Percentiles rank a stretch among this genome's conserved stretches.
These are phyloP conservation scores for Daboia siamensis DNA, from an alignment of 2,113 vertebrate genomes.

Conservation along the genomic window DNA sequence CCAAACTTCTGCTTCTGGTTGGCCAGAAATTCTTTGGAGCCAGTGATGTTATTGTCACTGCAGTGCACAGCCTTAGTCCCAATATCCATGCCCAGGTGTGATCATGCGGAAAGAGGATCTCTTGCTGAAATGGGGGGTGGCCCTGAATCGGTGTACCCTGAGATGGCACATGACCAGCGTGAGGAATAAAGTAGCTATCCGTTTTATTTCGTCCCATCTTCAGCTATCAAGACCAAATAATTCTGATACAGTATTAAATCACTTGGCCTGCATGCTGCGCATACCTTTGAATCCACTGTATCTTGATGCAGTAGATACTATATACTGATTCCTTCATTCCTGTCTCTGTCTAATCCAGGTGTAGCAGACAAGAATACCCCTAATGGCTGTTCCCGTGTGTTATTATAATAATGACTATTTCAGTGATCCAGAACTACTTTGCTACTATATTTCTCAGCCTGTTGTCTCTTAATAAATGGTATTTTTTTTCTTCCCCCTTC, in stretches of 20 bases:
- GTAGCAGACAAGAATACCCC: constrained; percentile 38
- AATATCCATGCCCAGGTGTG: neutral
- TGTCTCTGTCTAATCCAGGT: constrained; percentile 35
- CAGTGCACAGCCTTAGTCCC: neutral
- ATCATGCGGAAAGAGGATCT: neutral
- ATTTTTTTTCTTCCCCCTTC: neutral
- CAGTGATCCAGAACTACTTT: neutral
- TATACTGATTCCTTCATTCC: constrained; percentile 41
- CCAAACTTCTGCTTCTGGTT: neutral
- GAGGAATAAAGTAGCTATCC: neutral
- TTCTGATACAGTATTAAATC: constrained; percentile 60
- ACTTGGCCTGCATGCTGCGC: constrained; percentile 41
- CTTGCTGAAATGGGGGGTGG: neutral
- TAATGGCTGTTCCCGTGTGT: constrained; percentile 6
- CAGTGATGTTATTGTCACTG: constrained; percentile 14
- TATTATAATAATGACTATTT: constrained; percentile 24
- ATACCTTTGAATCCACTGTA: constrained; percentile 46
- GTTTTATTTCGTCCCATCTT: neutral
- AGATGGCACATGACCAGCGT: neutral
- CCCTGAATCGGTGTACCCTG: neutral
- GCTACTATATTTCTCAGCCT: constrained; percentile 41
- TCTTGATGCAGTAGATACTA: constrained; percentile 44
- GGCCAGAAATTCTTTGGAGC: neutral
- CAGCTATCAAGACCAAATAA: constrained; percentile 25
- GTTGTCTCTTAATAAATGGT: constrained; percentile 35